Evolutionary conservation across 2,888 invertebrate species (phyloP).

Genomic region (Chirona hameri): DNA sequence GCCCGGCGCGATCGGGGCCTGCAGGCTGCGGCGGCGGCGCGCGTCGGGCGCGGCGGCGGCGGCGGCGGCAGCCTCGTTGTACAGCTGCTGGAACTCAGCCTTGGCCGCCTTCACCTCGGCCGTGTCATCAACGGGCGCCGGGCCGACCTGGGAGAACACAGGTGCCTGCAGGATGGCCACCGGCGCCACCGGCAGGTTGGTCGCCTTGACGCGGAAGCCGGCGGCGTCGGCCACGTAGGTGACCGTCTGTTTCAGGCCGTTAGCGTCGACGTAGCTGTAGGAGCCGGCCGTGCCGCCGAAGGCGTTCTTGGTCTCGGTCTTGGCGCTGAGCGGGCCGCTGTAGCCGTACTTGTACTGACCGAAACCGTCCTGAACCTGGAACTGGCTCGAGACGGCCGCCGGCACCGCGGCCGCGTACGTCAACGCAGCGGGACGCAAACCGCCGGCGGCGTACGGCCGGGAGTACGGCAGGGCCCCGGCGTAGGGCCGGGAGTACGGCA

Average conservation of each 20-base stretch:
- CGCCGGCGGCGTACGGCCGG: neutral
- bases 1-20: neutral
- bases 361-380: neutral
- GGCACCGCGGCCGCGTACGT: neutral
- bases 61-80: conserved; percentile 28
- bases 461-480: neutral
- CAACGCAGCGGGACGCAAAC: neutral
- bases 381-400: neutral
- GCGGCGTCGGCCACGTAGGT: conserved; percentile 43
- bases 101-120: conserved; percentile 49
- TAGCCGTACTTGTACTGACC: conserved; percentile 50
- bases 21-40: neutral
- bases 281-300: conserved; percentile 37
- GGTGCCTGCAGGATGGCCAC: conserved; percentile 45
- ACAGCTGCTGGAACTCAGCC: conserved; percentile 27
- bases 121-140: conserved; percentile 43
- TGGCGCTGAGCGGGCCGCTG: conserved; percentile 60
- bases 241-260: conserved; percentile 57
- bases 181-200: conserved; percentile 54
- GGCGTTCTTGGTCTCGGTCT: conserved; percentile 51
- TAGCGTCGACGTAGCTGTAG: conserved; percentile 39
- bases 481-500: neutral
- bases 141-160: conserved; percentile 41
- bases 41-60: conserved; percentile 34
- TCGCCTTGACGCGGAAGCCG: conserved; percentile 61